These are phyloP conservation scores for Equus quagga DNA, from an alignment of 2,113 vertebrate genomes.

Conservation along the genomic window DNA sequence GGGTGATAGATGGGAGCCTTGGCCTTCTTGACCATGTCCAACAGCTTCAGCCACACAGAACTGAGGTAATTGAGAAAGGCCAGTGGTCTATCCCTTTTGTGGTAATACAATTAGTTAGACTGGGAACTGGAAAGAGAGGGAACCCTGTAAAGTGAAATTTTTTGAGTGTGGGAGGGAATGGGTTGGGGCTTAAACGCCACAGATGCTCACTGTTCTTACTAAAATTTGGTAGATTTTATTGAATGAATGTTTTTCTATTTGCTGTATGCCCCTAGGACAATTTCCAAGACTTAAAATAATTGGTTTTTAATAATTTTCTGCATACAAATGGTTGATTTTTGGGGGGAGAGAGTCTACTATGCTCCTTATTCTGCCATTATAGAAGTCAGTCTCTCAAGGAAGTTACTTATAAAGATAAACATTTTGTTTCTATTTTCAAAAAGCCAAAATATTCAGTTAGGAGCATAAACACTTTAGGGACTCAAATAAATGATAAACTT, in stretches of 20 bases:
- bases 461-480: neutral
- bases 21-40: too few species aligned
- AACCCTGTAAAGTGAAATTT: neutral
- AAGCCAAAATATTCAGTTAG: neutral
- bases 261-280: neutral
- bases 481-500: neutral
- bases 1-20: neutral
- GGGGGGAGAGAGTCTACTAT: neutral
- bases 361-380: neutral
- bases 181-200: neutral
- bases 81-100: rapidly evolving
- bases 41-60: neutral
- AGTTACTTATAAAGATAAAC: neutral
- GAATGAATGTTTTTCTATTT: neutral
- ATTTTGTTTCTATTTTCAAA: constrained; percentile 18
- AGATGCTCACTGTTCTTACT: neutral
- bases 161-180: neutral
- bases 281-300: neutral
- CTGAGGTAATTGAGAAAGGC: neutral
- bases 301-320: neutral
- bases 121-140: neutral
- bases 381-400: neutral
- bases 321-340: neutral
- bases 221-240: neutral
- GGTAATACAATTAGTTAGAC: neutral